Percentiles rank a stretch among this genome's conserved stretches.
Conservation (phyloP, 2,797 vertebrate species). For the Onychomys arenicola region DNA sequence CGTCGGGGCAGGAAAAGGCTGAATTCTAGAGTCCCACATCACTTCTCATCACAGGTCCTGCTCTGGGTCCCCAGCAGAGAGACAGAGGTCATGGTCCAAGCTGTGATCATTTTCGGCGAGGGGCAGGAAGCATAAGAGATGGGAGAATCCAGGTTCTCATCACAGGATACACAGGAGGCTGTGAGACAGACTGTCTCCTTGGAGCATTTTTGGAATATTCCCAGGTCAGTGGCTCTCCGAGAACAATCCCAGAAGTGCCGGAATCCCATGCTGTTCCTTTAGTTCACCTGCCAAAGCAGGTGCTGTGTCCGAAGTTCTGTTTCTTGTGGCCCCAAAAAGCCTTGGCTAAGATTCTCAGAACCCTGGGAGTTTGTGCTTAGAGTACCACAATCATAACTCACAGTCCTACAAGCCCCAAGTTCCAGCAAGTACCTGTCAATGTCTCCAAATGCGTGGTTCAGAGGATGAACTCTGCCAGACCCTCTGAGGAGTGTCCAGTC, state of each 20-base stretch:
- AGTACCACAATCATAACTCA: background rate
- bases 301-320: background rate
- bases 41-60: background rate
- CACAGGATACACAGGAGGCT: background rate
- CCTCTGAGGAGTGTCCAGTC: background rate
- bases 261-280: background rate
- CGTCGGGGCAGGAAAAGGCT: background rate
- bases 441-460: background rate
- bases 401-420: background rate
- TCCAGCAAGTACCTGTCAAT: background rate
- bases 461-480: background rate
- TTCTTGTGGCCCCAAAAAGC: background rate
- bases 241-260: background rate
- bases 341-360: conserved; percentile 45
- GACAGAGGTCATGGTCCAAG: background rate
- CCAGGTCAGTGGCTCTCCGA: background rate
- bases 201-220: background rate
- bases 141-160: background rate
- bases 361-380: background rate
- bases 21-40: background rate
- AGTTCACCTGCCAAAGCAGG: background rate
- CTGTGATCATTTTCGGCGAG: background rate
- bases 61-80: background rate
- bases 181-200: background rate
- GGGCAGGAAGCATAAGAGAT: background rate